phyloP scores from a whole-genome alignment of 1,140 invertebrate genomes.

The Euwallacea similis region DNA sequence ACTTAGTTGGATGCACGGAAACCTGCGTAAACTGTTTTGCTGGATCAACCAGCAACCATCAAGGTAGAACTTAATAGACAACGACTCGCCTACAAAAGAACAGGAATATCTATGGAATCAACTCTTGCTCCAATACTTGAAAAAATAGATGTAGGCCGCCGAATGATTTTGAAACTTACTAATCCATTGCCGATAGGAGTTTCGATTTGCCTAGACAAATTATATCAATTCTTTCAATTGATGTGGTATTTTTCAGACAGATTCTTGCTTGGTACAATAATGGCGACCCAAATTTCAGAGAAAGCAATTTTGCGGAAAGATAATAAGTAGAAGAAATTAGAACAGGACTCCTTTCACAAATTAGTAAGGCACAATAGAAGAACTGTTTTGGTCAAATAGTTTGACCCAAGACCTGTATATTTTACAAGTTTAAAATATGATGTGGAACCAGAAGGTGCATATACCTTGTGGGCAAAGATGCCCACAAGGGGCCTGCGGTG shows the following conservation, averaged over 20 bases:
- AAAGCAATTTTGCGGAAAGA: constrained; percentile 18
- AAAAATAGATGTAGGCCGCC: constrained; percentile 20
- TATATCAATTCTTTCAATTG: constrained; percentile 37
- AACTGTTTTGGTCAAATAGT: constrained; percentile 21
- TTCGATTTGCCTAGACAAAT: constrained; percentile 19
- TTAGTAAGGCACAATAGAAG: constrained; percentile 27
- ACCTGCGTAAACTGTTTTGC: too few species aligned
- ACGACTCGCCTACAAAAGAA: too few species aligned
- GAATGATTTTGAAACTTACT: constrained; percentile 36
- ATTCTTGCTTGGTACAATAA: constrained; percentile 32
- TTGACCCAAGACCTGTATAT: constrained; percentile 20
- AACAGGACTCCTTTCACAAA: constrained; percentile 23
- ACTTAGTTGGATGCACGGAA: too few species aligned
- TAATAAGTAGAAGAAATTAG: constrained; percentile 25
- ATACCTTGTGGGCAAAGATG: constrained; percentile 16
- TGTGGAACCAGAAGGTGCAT: constrained; percentile 10
- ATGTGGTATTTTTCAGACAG: constrained; percentile 14
- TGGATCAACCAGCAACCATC: too few species aligned
- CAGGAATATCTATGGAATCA: too few species aligned
- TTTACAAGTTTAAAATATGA: too few species aligned
- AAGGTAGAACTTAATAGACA: too few species aligned
- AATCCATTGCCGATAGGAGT: constrained; percentile 30
- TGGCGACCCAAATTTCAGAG: constrained; percentile 24
- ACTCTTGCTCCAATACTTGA: background rate
- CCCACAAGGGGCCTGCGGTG: constrained; percentile 3